phyloP scores from a whole-genome alignment of 1,140 invertebrate genomes.

The Drosophila truncata region DNA sequence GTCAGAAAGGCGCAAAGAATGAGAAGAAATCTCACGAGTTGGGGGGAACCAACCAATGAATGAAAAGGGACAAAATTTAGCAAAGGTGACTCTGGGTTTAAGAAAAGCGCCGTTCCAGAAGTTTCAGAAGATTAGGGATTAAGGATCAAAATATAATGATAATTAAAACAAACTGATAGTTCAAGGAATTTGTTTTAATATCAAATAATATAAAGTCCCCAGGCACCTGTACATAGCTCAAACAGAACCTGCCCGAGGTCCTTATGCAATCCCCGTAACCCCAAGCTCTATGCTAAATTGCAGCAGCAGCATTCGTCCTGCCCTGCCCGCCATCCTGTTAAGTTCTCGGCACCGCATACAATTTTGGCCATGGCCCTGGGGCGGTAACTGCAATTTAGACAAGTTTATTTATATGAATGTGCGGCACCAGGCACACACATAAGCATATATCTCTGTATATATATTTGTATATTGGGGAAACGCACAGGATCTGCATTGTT shows the following conservation, averaged over 20 bases:
- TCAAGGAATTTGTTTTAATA: neutral
- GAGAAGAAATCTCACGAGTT: neutral
- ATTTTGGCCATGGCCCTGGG: conserved; percentile 50
- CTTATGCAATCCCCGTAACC: neutral
- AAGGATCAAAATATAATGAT: neutral
- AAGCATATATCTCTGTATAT: neutral
- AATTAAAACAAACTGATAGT: neutral
- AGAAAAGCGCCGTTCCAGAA: neutral
- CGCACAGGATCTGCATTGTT: conserved; percentile 26
- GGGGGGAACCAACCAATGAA: neutral
- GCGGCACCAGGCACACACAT: neutral
- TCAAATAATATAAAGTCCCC: neutral
- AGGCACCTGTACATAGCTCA: neutral
- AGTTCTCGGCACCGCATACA: conserved; percentile 37
- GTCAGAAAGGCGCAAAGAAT: conserved; percentile 16
- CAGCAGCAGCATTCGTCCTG: neutral
- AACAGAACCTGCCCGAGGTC: neutral
- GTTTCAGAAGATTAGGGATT: neutral
- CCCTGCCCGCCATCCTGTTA: neutral
- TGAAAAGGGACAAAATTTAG: neutral
- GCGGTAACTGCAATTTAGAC: conserved; percentile 46
- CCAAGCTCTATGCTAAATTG: conserved; percentile 4
- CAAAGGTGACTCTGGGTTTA: neutral
- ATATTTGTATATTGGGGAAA: conserved; percentile 1
- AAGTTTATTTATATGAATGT: conserved; percentile 54